These are phyloP conservation scores for Megaptera novaeangliae DNA, from an alignment of 2,113 vertebrate genomes.

Conservation along the genomic window DNA sequence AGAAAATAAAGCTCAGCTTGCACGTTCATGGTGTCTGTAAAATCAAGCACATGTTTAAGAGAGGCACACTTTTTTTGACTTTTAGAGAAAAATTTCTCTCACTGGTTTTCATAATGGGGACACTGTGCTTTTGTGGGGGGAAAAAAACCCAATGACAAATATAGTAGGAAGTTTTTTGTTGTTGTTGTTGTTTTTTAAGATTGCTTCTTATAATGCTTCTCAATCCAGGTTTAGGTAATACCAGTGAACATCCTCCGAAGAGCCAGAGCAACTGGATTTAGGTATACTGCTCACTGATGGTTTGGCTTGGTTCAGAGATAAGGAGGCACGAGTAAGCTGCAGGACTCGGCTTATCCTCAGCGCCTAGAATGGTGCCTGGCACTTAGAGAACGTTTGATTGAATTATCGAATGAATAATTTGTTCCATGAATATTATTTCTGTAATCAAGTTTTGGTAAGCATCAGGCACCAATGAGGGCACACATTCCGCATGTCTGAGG, in stretches of 20 bases:
- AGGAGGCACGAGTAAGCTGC: background rate
- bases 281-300: background rate
- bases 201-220: background rate
- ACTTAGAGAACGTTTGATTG: background rate
- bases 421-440: background rate
- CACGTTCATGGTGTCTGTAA: background rate
- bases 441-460: background rate
- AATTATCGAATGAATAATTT: background rate
- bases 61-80: background rate
- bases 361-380: background rate
- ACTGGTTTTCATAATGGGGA: background rate
- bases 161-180: background rate
- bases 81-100: background rate
- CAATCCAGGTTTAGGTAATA: background rate
- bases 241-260: background rate
- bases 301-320: background rate
- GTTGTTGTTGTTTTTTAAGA: background rate
- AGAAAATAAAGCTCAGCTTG: background rate
- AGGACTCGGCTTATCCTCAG: background rate
- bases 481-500: background rate
- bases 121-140: background rate
- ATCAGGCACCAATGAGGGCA: background rate
- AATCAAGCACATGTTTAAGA: background rate
- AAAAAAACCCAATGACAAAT: background rate
- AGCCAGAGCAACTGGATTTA: background rate